Evolutionary conservation across 2,888 invertebrate genomes (phyloP).

Genomic region (Smittia aterrima): DNA sequence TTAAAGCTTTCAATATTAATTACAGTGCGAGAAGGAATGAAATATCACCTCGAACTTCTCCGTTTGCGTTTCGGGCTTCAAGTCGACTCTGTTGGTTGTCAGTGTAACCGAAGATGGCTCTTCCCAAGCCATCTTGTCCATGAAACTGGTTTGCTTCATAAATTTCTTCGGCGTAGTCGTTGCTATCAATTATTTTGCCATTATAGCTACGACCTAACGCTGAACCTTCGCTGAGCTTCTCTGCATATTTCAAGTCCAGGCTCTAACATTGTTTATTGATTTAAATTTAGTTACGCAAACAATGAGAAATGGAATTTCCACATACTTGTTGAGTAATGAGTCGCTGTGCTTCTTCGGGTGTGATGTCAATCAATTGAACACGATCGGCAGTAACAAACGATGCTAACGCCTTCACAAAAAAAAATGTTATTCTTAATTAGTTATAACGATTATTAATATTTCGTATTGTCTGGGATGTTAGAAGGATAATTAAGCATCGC

Average conservation of each 20-base stretch:
- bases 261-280: conserved; percentile 47
- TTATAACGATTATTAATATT: no score
- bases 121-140: conserved; percentile 69
- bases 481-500: no score
- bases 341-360: conserved; percentile 57
- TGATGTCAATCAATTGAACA: conserved; percentile 56
- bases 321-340: conserved; percentile 45
- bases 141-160: conserved; percentile 70
- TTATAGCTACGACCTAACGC: conserved; percentile 52
- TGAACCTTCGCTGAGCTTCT: conserved; percentile 58
- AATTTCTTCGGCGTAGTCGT: conserved; percentile 68
- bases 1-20: neutral
- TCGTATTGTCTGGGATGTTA: no score
- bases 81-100: conserved; percentile 69
- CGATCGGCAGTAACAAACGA: conserved; percentile 52
- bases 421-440: neutral
- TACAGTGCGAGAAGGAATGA: conserved; percentile 54
- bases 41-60: conserved; percentile 69
- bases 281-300: neutral
- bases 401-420: conserved; percentile 44
- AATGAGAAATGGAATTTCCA: conserved; percentile 43
- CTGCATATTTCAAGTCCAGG: conserved; percentile 57
- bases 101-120: conserved; percentile 70
- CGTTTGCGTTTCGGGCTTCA: conserved; percentile 66
- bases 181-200: conserved; percentile 60